Base-by-base conservation (phyloP, 2,797 vertebrate genomes). In the Cynopterus sphinx region DNA sequence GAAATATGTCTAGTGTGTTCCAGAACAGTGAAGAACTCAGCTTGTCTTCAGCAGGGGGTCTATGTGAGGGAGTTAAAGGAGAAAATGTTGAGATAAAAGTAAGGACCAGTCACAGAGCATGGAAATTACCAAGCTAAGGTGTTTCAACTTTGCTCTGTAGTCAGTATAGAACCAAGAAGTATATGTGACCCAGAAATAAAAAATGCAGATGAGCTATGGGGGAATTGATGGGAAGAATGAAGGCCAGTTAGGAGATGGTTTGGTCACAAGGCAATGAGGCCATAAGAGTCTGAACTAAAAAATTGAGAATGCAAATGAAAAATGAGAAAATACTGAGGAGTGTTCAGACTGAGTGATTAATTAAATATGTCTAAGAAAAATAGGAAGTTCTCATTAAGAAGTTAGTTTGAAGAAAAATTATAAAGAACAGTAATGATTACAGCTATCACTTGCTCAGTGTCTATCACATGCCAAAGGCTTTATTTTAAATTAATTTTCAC, bases 401-500 rank as follows among this genome's bases (percentile, higher is more conserved):
- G 36, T 67, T 75, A 63, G 15, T 41, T 63, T 79, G 41, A 90
- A 83, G 46, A 86, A 95, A 74, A 17, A 90, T 22, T 78, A 67
- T 28, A 79, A 84, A 21, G 28, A 91, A 85, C 39, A 57, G 70
- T 21, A 81, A 57, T 31, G 15, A 86, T 61, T 91, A 39, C 16
- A 91, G 6, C 26, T 75, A 39, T 51, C 39, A 79, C 16, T 91
- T 94, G 21, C 86, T 39, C 28, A 68, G 15, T 75, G 11, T 51
- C 2, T 71, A 24, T 7, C 36, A 84, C 39, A 93, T 33, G 31
- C 33, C 46, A 82, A 87, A 36, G n/a, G 3, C 55, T 36, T 67
- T 67, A 65, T 75, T 53, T 79, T 65, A 70, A 91, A 79, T 87
- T 78, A 74, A 90, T 82, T 90, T 67, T 87, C 9, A 84, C 5